These are phyloP conservation scores for Physocephala rufipes DNA, from an alignment of 2,888 invertebrate species.

Conservation along the genomic window DNA sequence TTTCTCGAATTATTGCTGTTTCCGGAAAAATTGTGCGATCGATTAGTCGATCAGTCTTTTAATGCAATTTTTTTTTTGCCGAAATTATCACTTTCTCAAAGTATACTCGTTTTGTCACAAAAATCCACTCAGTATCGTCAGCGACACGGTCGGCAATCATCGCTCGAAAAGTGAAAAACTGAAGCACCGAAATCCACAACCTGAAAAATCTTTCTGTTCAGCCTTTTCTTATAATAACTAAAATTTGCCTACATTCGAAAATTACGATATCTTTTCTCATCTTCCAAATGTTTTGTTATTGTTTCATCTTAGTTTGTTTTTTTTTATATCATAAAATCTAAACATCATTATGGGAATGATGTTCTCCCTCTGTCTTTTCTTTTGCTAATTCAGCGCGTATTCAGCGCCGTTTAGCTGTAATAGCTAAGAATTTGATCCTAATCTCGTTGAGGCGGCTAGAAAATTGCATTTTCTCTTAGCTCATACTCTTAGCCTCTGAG, in stretches of 20 bases:
- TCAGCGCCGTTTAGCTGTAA: slow-evolving; percentile 16
- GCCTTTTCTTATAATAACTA: slow-evolving; percentile 14
- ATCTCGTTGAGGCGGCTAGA: background rate
- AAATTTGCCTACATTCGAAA: slow-evolving; percentile 6
- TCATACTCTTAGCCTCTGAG: background rate
- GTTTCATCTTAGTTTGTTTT: slow-evolving; percentile 15
- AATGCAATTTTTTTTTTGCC: no score
- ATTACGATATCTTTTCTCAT: slow-evolving; percentile 17
- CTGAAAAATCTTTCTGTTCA: slow-evolving; percentile 14
- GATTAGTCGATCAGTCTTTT: no score
- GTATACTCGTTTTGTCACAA: no score
- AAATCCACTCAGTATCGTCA: no score
- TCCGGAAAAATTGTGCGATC: no score
- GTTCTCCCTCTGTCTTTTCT: no score
- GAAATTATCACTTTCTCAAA: no score
- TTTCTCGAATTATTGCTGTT: no score
- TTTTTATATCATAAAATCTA: slow-evolving; percentile 15
- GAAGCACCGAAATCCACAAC: slow-evolving; percentile 25
- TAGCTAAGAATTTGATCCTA: background rate
- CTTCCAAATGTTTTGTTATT: slow-evolving; percentile 28
- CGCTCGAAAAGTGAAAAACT: slow-evolving; percentile 11
- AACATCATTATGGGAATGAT: slow-evolving; percentile 7
- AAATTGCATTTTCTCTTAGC: background rate
- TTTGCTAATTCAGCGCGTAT: slow-evolving; percentile 20
- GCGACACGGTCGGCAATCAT: background rate